phyloP scores from a whole-genome alignment of 2,888 invertebrate species.

The Leptogaster cylindrica region DNA sequence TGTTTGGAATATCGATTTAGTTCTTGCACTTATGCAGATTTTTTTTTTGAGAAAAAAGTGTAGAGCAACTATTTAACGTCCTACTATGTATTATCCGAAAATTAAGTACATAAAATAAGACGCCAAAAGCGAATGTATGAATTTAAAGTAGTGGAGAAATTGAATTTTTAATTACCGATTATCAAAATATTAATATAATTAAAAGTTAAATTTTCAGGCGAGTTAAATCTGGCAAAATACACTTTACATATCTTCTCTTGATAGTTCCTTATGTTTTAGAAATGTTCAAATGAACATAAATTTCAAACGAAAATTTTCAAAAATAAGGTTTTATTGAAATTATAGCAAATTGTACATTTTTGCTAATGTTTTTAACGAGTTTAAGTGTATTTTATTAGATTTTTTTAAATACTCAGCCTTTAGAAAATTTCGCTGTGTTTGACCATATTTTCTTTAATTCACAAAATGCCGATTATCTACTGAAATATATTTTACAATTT shows the following conservation, averaged over 20 bases:
- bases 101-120: too few relatives aligned
- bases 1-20: neutral
- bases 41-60: constrained; percentile 14
- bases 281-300: neutral
- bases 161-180: neutral
- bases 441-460: too few relatives aligned
- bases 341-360: neutral
- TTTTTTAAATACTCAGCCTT: too few relatives aligned
- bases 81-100: constrained; percentile 15
- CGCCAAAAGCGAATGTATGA: too few relatives aligned
- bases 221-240: too few relatives aligned
- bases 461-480: too few relatives aligned
- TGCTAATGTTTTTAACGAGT: too few relatives aligned
- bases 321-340: neutral
- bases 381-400: too few relatives aligned
- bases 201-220: neutral
- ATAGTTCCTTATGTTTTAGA: neutral
- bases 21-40: too few relatives aligned
- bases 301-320: neutral
- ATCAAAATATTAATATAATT: neutral
- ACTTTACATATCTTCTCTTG: neutral
- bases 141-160: too few relatives aligned
- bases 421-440: too few relatives aligned
- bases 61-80: constrained; percentile 39
- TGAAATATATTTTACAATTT: constrained; percentile 21